A percentile compares a stretch with the other conserved stretches of the same genome.
phyloP scores from a whole-genome alignment of 2,888 invertebrate species.

The Ligdia adustata region DNA sequence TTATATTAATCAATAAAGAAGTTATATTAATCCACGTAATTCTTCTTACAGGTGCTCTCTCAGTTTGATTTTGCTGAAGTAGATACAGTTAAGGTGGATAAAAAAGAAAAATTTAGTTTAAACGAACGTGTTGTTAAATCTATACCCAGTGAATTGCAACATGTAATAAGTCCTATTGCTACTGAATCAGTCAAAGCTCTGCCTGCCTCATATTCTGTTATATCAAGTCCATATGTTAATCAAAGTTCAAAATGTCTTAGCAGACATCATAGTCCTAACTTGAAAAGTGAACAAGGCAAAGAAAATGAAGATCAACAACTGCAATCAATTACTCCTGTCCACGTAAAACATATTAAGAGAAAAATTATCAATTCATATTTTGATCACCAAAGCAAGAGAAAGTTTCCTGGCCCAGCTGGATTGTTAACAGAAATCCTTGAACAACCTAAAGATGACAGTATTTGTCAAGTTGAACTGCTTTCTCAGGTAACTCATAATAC shows the following conservation, averaged over 20 bases:
- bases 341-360: constrained; percentile 65
- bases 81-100: constrained; percentile 9
- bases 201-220: no score
- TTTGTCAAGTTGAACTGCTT: constrained; percentile 67
- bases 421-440: constrained; percentile 62
- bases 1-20: background rate
- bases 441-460: constrained; percentile 61
- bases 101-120: constrained; percentile 2
- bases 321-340: constrained; percentile 28
- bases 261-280: no score
- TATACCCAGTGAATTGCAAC: no score
- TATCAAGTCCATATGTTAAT: no score
- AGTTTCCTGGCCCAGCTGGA: constrained; percentile 78
- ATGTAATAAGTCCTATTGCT: no score
- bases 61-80: constrained; percentile 69
- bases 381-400: constrained; percentile 69
- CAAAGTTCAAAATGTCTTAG: no score
- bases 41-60: constrained; percentile 61
- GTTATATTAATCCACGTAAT: background rate
- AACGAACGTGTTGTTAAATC: background rate
- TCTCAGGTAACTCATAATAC: no score
- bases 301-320: constrained; percentile 1
- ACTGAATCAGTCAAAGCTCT: no score
- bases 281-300: background rate
- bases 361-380: constrained; percentile 72